Conservation (phyloP, 2,113 vertebrate genomes). For the Psilopsiagon aurifrons region DNA sequence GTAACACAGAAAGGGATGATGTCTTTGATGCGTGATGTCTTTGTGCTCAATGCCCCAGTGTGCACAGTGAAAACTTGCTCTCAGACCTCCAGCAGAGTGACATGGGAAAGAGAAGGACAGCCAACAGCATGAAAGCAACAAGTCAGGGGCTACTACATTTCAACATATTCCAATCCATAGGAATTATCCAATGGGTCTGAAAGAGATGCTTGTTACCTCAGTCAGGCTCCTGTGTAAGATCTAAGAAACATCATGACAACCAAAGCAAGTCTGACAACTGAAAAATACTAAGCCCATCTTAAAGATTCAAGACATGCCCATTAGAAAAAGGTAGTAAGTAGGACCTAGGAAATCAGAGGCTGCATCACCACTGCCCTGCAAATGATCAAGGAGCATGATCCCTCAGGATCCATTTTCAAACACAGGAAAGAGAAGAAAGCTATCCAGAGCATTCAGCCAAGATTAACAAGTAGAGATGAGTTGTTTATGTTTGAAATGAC, state of each 20-base stretch:
- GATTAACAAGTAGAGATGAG: background rate
- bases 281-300: background rate
- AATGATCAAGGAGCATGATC: background rate
- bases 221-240: background rate
- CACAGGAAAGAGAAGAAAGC: background rate
- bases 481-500: background rate
- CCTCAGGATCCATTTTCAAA: background rate
- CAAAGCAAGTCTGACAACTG: background rate
- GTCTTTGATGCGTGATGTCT: background rate
- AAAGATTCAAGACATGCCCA: background rate
- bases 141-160: background rate
- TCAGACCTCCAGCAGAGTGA: background rate
- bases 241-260: background rate
- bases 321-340: fast-evolving
- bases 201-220: background rate
- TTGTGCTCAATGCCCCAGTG: background rate
- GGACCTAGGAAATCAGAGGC: background rate
- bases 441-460: background rate
- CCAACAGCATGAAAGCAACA: background rate
- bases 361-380: background rate
- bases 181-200: background rate
- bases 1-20: background rate
- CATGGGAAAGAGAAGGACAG: background rate
- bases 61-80: background rate
- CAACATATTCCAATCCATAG: background rate